phyloP scores from a whole-genome alignment of 2,797 vertebrate genomes.

The Sandelia bainsii region DNA sequence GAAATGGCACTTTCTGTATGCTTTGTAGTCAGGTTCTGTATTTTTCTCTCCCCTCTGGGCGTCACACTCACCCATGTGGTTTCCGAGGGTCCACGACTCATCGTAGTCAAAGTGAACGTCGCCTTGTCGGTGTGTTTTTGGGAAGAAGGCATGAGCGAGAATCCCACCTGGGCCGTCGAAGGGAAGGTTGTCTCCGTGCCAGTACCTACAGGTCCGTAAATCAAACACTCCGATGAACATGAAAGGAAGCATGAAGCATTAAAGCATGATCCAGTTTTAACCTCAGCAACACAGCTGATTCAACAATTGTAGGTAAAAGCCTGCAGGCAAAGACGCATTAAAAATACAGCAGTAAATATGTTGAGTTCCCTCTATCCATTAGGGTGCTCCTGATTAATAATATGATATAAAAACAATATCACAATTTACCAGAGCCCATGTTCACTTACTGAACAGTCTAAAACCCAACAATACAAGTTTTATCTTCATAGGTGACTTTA shows the following conservation, averaged over 20 bases:
- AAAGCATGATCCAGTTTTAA: neutral
- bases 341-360: too few relatives aligned
- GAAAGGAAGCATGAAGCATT: neutral
- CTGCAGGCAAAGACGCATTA: too few relatives aligned
- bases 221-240: slow-evolving; percentile 18
- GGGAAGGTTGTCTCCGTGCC: slow-evolving; percentile 93
- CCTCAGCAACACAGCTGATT: neutral
- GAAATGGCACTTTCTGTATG: too few relatives aligned
- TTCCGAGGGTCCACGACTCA: slow-evolving; percentile 93
- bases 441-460: neutral
- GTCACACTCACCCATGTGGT: slow-evolving; percentile 87
- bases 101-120: slow-evolving; percentile 97
- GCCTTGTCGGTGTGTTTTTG: slow-evolving; percentile 91
- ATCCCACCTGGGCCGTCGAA: slow-evolving; percentile 95
- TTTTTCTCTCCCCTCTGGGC: too few relatives aligned
- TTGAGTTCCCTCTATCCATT: too few relatives aligned
- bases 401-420: too few relatives aligned
- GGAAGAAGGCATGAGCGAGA: slow-evolving; percentile 96
- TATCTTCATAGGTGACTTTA: neutral
- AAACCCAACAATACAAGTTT: neutral
- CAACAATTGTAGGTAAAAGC: neutral
- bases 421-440: too few relatives aligned
- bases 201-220: slow-evolving; percentile 85
- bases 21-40: too few relatives aligned
- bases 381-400: too few relatives aligned